phyloP scores from a whole-genome alignment of 2,113 vertebrate genomes.

The Indicator indicator region DNA sequence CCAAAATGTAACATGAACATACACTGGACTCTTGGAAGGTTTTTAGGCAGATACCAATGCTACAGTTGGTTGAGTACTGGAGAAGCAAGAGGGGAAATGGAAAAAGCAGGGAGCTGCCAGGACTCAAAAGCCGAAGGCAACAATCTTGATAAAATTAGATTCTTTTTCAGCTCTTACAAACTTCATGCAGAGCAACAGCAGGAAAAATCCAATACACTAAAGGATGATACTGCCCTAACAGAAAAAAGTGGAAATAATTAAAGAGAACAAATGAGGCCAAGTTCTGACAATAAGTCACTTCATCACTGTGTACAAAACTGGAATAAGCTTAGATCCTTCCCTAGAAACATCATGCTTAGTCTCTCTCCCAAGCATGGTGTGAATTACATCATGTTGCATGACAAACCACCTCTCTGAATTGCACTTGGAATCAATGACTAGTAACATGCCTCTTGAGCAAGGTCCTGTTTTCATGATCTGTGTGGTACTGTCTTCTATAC shows the following conservation, averaged over 20 bases:
- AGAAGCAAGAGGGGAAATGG: background rate
- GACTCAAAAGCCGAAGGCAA: background rate
- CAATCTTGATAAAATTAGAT: background rate
- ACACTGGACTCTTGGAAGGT: background rate
- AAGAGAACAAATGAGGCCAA: background rate
- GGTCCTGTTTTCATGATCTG: background rate
- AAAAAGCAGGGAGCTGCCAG: conserved; percentile 35
- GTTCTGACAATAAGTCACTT: background rate
- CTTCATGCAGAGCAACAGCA: background rate
- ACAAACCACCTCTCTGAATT: conserved; percentile 13
- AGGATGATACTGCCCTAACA: background rate
- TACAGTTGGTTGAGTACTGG: background rate
- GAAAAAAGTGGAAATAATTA: background rate
- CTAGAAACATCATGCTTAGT: background rate
- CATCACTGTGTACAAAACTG: background rate
- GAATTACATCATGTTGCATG: conserved; percentile 35
- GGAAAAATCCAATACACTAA: background rate
- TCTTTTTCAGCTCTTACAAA: background rate
- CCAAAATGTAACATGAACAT: background rate
- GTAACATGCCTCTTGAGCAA: background rate
- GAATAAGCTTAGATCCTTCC: background rate
- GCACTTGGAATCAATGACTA: background rate
- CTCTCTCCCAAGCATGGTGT: background rate
- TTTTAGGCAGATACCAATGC: background rate
- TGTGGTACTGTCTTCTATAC: background rate